These are phyloP conservation scores for Camptogramma bilineatum DNA, from an alignment of 2,888 invertebrate species.

Conservation along the genomic window DNA sequence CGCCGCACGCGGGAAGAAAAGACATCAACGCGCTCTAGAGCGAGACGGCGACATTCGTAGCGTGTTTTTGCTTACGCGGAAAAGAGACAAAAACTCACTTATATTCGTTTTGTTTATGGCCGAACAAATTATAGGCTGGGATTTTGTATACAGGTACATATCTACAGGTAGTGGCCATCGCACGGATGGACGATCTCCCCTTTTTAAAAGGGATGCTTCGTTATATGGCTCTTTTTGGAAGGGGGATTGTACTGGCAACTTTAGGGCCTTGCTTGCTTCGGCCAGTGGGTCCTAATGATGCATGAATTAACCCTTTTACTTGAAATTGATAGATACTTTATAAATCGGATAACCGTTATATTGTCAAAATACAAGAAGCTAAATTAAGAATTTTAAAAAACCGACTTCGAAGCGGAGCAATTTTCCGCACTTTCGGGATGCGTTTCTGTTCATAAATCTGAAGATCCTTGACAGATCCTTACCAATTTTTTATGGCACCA, in stretches of 20 bases:
- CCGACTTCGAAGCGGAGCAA: too few species aligned
- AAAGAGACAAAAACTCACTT: constrained; percentile 67
- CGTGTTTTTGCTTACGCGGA: constrained; percentile 58
- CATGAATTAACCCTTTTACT: constrained; percentile 68
- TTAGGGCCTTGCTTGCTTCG: constrained; percentile 69
- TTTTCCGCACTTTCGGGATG: too few species aligned
- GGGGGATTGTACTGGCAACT: constrained; percentile 57
- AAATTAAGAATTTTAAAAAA: too few species aligned
- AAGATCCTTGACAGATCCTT: too few species aligned
- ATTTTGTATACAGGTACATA: constrained; percentile 72
- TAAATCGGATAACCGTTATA: too few species aligned
- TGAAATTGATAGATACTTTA: constrained; percentile 17
- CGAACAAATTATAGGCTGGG: constrained; percentile 75
- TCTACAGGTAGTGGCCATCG: constrained; percentile 72
- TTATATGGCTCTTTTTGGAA: constrained; percentile 65
- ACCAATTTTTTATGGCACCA: too few species aligned
- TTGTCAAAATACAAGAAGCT: neutral
- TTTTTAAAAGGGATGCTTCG: constrained; percentile 73
- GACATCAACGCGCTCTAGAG: constrained; percentile 78
- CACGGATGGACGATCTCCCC: constrained; percentile 81
- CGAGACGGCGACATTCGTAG: constrained; percentile 57
- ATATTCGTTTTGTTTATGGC: constrained; percentile 69
- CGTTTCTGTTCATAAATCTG: too few species aligned
- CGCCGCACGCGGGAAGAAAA: constrained; percentile 67
- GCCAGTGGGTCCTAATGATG: constrained; percentile 73